These are phyloP conservation scores for Beris chalybata DNA, from an alignment of 2,888 invertebrate genomes.

Conservation along the genomic window DNA sequence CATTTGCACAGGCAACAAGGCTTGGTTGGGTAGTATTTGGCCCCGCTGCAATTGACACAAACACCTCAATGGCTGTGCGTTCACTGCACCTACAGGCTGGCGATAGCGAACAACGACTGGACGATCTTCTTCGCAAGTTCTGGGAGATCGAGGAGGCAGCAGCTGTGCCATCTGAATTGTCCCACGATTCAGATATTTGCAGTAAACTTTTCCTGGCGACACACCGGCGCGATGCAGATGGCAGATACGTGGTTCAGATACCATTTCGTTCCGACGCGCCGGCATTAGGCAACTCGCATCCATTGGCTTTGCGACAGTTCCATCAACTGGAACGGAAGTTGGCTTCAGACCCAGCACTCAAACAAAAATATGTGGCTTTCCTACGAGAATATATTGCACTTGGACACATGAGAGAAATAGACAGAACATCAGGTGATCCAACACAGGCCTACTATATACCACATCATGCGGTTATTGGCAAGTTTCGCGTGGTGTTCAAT, in stretches of 20 bases:
- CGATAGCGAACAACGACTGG: not conserved
- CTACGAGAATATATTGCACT: too few species aligned
- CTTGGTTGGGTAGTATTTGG: too few species aligned
- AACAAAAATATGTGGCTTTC: too few species aligned
- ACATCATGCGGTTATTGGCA: too few species aligned
- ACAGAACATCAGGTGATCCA: too few species aligned
- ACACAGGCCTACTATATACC: too few species aligned
- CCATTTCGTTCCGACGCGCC: not conserved
- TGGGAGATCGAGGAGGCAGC: not conserved
- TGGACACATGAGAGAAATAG: too few species aligned
- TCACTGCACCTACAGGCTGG: not conserved
- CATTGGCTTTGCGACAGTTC: not conserved
- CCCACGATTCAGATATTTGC: not conserved
- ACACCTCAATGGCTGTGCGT: not conserved
- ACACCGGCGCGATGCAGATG: not conserved
- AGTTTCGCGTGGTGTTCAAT: too few species aligned
- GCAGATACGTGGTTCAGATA: not conserved
- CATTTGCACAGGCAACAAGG: too few species aligned
- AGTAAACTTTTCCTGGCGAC: not conserved
- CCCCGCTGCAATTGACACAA: not conserved
- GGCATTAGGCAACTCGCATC: not conserved
- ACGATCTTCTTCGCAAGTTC: not conserved
- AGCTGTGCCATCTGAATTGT: not conserved
- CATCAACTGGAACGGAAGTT: not conserved
- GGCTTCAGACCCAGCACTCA: not conserved